Percentiles rank a stretch among this genome's conserved stretches.
phyloP scores from a whole-genome alignment of 2,113 vertebrate genomes.

The Labrus mixtus region DNA sequence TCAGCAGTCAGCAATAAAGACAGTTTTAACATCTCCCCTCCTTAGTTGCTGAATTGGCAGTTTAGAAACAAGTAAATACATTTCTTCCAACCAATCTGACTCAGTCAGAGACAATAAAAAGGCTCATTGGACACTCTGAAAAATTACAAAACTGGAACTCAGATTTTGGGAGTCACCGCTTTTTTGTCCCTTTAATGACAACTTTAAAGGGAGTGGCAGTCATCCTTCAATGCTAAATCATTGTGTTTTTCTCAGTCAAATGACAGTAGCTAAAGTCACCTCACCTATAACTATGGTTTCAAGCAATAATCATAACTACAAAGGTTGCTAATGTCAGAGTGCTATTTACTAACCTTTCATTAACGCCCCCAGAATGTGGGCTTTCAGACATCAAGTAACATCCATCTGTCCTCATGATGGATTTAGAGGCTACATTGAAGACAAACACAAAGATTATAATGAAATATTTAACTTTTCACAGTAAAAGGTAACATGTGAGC shows the following conservation, averaged over 20 bases:
- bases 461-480: conserved; percentile 23
- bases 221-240: conserved; percentile 40
- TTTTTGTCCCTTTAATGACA: conserved; percentile 2
- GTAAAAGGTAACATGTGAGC: too few relatives aligned
- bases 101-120: background rate
- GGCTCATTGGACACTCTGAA: conserved; percentile 12
- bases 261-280: conserved; percentile 20
- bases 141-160: conserved; percentile 1
- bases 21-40: background rate
- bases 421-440: conserved; percentile 86
- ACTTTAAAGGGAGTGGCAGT: conserved; percentile 15
- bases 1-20: background rate
- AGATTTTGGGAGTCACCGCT: background rate
- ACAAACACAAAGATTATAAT: conserved; percentile 36
- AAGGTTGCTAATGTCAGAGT: conserved; percentile 26
- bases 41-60: background rate
- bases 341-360: conserved; percentile 90
- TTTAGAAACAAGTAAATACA: background rate
- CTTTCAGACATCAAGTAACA: conserved; percentile 86
- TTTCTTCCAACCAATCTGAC: background rate
- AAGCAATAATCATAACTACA: conserved; percentile 44
- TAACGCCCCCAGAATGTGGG: conserved; percentile 90
- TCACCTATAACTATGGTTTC: conserved; percentile 6
- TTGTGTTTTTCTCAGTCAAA: conserved; percentile 37
- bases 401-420: conserved; percentile 89